phyloP scores from a whole-genome alignment of 2,113 vertebrate species.

The Picathartes gymnocephalus region DNA sequence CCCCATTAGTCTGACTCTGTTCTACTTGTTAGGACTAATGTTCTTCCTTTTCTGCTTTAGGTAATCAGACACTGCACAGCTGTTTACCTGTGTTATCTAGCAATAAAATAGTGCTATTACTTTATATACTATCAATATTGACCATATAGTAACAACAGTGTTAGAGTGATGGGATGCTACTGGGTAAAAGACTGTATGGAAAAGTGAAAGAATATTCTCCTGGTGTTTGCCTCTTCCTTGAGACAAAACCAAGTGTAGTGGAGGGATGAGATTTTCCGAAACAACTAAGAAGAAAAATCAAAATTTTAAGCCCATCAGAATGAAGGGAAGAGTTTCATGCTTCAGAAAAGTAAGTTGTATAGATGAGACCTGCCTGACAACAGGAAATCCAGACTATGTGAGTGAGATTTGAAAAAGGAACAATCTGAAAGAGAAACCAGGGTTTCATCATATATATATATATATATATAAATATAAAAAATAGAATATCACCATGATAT shows the following conservation, averaged over 20 bases:
- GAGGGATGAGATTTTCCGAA: not conserved
- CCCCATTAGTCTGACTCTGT: not conserved
- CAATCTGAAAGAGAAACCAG: not conserved
- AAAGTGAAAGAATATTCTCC: not conserved
- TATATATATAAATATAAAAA: too few species aligned
- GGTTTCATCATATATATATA: not conserved
- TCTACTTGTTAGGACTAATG: not conserved
- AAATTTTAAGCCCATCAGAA: not conserved
- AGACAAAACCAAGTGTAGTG: not conserved
- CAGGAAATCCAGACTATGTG: not conserved
- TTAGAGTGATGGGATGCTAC: not conserved
- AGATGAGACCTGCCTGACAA: not conserved
- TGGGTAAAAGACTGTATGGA: not conserved
- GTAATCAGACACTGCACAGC: not conserved
- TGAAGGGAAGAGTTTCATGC: not conserved
- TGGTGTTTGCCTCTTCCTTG: not conserved
- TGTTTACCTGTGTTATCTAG: not conserved
- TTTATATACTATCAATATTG: not conserved
- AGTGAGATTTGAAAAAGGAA: not conserved
- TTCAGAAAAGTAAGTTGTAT: not conserved
- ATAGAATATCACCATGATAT: not conserved
- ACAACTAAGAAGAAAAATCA: not conserved
- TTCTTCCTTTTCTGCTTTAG: not conserved
- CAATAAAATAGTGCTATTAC: not conserved
- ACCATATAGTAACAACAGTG: not conserved